Conservation (phyloP, 2,888 invertebrate species). For the Herminia tarsipennalis region DNA sequence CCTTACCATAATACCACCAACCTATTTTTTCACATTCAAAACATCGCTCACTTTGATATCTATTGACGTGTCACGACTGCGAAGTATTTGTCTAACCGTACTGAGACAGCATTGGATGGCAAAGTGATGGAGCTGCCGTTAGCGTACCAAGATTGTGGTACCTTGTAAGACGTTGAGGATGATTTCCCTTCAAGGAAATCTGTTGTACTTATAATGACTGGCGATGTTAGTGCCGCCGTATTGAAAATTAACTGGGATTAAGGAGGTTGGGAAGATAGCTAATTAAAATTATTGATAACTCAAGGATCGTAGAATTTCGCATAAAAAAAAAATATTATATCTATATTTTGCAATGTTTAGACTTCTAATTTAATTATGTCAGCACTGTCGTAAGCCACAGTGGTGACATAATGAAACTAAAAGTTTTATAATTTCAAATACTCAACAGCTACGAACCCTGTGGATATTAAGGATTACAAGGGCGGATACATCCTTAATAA, state of each 20-base stretch:
- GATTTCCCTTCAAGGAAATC: constrained; percentile 33
- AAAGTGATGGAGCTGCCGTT: background rate
- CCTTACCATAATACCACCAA: constrained; percentile 7
- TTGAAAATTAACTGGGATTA: constrained; percentile 15
- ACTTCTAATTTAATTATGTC: too few relatives aligned
- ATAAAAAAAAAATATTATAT: too few relatives aligned
- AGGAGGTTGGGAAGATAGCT: background rate
- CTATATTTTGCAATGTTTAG: too few relatives aligned
- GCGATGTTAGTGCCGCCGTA: constrained; percentile 17
- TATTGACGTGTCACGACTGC: background rate
- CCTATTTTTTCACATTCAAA: constrained; percentile 3
- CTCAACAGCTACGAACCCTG: too few relatives aligned
- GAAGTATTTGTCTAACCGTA: fast-evolving
- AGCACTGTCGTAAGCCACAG: too few relatives aligned
- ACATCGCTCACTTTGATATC: background rate
- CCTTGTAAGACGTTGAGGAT: constrained; percentile 20
- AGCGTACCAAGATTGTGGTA: background rate
- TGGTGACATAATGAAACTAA: too few relatives aligned
- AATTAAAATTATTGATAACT: background rate
- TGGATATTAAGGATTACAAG: too few relatives aligned
- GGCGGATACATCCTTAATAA: too few relatives aligned
- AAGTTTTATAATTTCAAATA: too few relatives aligned
- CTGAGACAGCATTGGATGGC: background rate
- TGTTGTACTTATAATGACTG: constrained; percentile 34
- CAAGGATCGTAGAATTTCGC: background rate